phyloP scores from a whole-genome alignment of 2,888 invertebrate species.

The Tenthredo notha region DNA sequence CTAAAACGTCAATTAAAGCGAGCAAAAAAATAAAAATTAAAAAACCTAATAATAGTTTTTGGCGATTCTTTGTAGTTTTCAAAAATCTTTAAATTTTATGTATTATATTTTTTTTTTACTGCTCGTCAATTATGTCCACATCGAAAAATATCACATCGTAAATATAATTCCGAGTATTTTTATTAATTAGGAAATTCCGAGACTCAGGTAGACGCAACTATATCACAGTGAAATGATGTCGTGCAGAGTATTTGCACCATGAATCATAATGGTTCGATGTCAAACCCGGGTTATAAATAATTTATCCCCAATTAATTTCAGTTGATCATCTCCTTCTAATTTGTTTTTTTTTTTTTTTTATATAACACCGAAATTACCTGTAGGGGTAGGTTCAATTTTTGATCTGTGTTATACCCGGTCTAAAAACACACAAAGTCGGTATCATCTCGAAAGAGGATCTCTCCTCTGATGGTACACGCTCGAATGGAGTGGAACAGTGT shows the following conservation, averaged over 20 bases:
- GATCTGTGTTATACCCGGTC: not conserved
- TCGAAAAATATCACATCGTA: not conserved
- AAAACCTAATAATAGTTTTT: no score
- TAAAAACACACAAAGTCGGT: not conserved
- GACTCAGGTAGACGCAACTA: not conserved
- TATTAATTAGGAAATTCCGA: not conserved
- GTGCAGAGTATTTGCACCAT: not conserved
- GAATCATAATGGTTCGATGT: not conserved
- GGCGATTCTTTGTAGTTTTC: no score
- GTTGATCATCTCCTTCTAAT: no score
- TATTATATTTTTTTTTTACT: no score
- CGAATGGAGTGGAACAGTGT: slow-evolving; percentile 46
- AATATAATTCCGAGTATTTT: not conserved
- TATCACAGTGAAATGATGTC: not conserved
- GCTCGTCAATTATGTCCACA: not conserved
- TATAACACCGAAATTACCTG: not conserved
- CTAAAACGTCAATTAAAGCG: no score
- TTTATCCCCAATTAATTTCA: not conserved
- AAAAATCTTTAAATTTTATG: no score
- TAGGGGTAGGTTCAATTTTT: not conserved
- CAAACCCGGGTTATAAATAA: not conserved
- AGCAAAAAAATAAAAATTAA: no score
- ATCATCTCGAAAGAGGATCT: slow-evolving; percentile 5
- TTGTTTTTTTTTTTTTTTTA: not conserved
- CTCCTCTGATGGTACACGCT: slow-evolving; percentile 29